A percentile compares a stretch with the other conserved stretches of the same genome.
phyloP scores from a whole-genome alignment of 2,113 vertebrate genomes.

The Tachycineta bicolor region DNA sequence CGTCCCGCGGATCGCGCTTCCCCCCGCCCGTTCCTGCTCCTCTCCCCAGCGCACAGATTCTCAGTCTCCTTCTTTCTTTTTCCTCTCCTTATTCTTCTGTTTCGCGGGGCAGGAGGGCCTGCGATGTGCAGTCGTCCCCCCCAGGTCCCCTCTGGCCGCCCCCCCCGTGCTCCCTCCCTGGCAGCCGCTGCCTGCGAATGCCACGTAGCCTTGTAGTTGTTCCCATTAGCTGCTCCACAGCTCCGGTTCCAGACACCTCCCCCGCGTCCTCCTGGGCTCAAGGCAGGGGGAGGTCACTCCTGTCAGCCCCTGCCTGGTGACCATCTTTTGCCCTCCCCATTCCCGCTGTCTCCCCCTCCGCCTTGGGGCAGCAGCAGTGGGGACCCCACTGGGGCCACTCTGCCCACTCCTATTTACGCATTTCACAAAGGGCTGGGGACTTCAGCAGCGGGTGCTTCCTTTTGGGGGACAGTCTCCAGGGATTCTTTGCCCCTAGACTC shows the following conservation, averaged over 20 bases:
- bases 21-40: neutral
- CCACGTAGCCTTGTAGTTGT: slow-evolving; percentile 70
- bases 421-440: neutral
- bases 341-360: neutral
- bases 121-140: neutral
- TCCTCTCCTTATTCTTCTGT: fast-evolving
- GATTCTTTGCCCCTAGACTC: neutral
- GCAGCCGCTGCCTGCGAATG: slow-evolving; percentile 65
- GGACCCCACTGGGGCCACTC: neutral
- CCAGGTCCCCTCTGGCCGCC: neutral
- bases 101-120: neutral
- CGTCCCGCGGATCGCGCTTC: neutral
- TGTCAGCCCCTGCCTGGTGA: neutral
- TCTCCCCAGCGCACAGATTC: neutral
- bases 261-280: slow-evolving; percentile 37
- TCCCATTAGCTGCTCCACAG: slow-evolving; percentile 61
- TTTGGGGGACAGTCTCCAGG: neutral
- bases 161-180: neutral
- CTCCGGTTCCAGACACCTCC: slow-evolving; percentile 49
- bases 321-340: neutral
- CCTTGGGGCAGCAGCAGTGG: neutral
- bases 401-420: fast-evolving
- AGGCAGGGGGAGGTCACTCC: slow-evolving; percentile 32
- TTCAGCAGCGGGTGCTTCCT: neutral
- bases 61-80: neutral